Conservation (phyloP, 2,113 vertebrate species). For the Campylomormyrus numenius region DNA sequence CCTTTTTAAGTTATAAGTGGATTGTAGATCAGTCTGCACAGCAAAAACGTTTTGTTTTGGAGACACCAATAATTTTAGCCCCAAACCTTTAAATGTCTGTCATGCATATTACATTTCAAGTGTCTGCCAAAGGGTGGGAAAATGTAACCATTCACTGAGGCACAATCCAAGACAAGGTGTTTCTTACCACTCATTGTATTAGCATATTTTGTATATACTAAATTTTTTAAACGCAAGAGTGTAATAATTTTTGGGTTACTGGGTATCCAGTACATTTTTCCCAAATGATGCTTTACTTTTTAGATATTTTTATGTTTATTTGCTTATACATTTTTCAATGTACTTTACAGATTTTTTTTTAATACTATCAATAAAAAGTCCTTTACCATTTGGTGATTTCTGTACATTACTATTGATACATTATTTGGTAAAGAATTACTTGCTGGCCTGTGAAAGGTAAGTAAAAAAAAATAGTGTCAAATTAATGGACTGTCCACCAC, state of each 20-base stretch:
- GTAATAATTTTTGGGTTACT: constrained; percentile 20
- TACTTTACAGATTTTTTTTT: background rate
- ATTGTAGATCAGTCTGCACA: constrained; percentile 73
- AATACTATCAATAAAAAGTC: background rate
- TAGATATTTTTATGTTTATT: background rate
- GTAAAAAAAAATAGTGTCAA: background rate
- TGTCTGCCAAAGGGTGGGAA: background rate
- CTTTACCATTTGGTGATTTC: background rate
- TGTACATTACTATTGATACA: background rate
- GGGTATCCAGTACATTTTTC: background rate
- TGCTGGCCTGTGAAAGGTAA: background rate
- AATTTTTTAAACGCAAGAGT: constrained; percentile 20
- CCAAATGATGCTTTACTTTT: background rate
- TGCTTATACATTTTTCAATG: background rate
- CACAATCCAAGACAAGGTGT: constrained; percentile 31
- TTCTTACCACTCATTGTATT: constrained; percentile 29
- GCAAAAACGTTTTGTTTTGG: constrained; percentile 20
- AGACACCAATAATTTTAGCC: constrained; percentile 3
- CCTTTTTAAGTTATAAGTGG: constrained; percentile 35
- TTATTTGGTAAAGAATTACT: background rate
- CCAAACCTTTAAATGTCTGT: constrained; percentile 13
- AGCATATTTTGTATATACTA: constrained; percentile 33
- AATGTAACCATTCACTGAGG: background rate
- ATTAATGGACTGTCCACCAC: background rate
- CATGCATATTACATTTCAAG: constrained; percentile 4